phyloP scores from a whole-genome alignment of 2,797 vertebrate genomes.

The Cryptoprocta ferox region DNA sequence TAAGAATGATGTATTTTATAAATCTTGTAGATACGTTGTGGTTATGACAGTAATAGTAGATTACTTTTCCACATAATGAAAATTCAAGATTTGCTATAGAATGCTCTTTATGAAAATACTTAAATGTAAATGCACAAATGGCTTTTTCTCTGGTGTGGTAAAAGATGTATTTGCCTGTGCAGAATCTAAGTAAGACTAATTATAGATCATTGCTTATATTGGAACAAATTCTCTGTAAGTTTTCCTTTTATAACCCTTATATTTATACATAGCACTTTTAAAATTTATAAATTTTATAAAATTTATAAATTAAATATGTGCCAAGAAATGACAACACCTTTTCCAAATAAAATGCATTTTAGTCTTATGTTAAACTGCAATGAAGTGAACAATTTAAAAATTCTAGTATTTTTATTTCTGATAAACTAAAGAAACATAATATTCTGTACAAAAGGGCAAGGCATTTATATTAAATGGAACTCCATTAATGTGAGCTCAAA shows the following conservation, averaged over 20 bases:
- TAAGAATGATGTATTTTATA: background rate
- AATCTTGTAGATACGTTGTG: background rate
- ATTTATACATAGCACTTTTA: background rate
- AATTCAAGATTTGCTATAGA: background rate
- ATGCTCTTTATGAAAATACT: background rate
- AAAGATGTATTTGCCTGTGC: background rate
- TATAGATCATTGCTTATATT: background rate
- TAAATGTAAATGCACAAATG: background rate
- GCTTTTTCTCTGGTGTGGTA: background rate
- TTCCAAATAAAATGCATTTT: background rate
- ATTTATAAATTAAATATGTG: background rate
- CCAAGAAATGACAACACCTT: background rate
- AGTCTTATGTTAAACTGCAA: background rate
- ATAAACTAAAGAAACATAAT: conserved; percentile 56
- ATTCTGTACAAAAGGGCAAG: conserved; percentile 48
- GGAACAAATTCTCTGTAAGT: background rate
- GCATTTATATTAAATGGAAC: conserved; percentile 68
- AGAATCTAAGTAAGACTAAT: background rate
- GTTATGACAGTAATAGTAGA: background rate
- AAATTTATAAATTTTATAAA: background rate
- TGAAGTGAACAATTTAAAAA: conserved; percentile 26
- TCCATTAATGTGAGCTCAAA: conserved; percentile 70
- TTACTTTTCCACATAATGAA: background rate
- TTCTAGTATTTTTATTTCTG: conserved; percentile 57
- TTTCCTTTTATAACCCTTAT: background rate